Base-by-base conservation (phyloP, 1,140 invertebrate species). In the Trichonephila clavata region DNA sequence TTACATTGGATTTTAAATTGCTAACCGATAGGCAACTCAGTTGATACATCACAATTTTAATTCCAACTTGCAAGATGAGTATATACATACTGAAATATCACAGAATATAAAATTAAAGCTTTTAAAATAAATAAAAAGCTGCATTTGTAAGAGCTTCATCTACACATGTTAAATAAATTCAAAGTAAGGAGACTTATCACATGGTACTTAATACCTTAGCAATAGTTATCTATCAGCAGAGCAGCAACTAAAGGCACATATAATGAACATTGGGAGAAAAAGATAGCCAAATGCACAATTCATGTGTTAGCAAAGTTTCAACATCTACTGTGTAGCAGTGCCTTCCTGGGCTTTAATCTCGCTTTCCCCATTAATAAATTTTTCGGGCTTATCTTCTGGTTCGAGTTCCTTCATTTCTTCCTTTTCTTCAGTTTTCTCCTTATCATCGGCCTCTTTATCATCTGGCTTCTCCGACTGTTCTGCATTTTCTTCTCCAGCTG, bases 351-450 rank as follows among this genome's bases (percentile, higher is more conserved):
- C 27, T 61, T 92, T 92, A 32, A 84, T 92, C 65, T 92, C 90
- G 68, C 16, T 71, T 50, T 93, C 92, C 16, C 77, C 88, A 90
- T 43, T 77, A 71, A 83, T 89, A 27, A 93, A 32, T 39, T 90
- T 94, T 86, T 90, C 93, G 24, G 93, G 87, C 71, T 94, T 94
- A 77, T 94, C 93, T 90, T 94, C 93, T n/a, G 93, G 93, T 50
- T 94, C 93, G 60, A 94, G 88, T 57, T 94, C 93, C 61, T 94
- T 94, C 63, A 83, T 81, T 94, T 93, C 84, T 27, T 92, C 83
- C 27, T 93, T 77, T 14, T 63, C 68, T 57, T 93, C 89, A 21
- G 89, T 43, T 63, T 84, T 86, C 24, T 77, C 60, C 43, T 86
- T 68, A 57, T 77, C 94, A 32, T 87, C 92, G 32, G 83, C 94